Evolutionary conservation across 2,888 invertebrate species (phyloP).

Genomic region (Melieria picta): DNA sequence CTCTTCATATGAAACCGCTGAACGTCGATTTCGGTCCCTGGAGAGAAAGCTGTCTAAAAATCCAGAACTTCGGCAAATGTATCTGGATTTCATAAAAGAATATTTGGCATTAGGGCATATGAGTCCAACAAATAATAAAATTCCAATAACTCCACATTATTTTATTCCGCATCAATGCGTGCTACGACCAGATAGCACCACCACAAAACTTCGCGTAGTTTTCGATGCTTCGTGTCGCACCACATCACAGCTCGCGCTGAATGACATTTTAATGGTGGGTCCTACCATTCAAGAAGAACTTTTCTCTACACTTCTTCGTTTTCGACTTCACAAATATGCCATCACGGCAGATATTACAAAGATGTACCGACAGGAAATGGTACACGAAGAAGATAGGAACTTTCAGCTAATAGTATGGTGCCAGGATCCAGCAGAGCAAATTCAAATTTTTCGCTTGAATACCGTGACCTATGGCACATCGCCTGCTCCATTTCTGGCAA

Average conservation of each 20-base stretch:
- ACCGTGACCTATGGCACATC: conserved; percentile 35
- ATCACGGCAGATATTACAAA: conserved; percentile 25
- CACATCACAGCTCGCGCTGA: conserved; percentile 33
- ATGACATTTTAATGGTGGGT: conserved; percentile 40
- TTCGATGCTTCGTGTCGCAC: conserved; percentile 37
- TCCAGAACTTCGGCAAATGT: conserved; percentile 9
- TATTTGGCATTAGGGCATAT: too few species aligned
- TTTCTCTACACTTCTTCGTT: neutral
- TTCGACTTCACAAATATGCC: neutral
- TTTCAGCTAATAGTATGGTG: conserved; percentile 29
- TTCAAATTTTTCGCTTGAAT: conserved; percentile 19
- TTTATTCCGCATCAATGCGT: conserved; percentile 39
- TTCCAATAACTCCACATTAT: conserved; percentile 28
- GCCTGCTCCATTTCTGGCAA: conserved; percentile 37
- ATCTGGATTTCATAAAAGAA: too few species aligned
- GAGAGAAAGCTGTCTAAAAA: conserved; percentile 27
- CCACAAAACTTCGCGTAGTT: conserved; percentile 38
- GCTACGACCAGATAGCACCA: conserved; percentile 33
- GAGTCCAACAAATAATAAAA: conserved; percentile 8
- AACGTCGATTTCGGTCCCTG: neutral
- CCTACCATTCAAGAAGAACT: conserved; percentile 15
- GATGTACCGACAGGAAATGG: conserved; percentile 28
- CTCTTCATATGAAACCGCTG: too few species aligned
- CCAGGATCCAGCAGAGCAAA: neutral
- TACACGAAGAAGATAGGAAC: conserved; percentile 22